Conservation (phyloP, 2,888 invertebrate genomes). For the Spicauda simplicius region DNA sequence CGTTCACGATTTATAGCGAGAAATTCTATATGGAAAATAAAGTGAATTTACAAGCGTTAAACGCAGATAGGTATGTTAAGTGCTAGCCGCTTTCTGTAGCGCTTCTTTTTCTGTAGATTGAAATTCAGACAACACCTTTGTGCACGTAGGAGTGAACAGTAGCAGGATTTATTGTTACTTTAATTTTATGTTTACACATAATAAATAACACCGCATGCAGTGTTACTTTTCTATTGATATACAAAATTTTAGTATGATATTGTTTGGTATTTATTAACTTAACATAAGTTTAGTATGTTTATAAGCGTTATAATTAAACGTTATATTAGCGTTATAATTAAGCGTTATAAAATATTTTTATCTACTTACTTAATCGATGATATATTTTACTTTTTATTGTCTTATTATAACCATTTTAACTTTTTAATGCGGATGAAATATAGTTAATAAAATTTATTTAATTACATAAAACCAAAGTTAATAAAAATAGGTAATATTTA, state of each 20-base stretch:
- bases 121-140: slow-evolving; percentile 24
- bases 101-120: slow-evolving; percentile 31
- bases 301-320: no score
- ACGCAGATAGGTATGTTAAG: slow-evolving; percentile 31
- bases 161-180: slow-evolving; percentile 2
- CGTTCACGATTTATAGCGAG: slow-evolving; percentile 31
- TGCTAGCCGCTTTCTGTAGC: slow-evolving; percentile 17
- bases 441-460: no score
- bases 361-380: no score
- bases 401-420: no score
- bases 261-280: no score
- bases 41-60: slow-evolving; percentile 34
- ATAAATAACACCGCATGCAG: not conserved
- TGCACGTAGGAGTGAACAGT: slow-evolving; percentile 1
- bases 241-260: not conserved
- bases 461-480: no score
- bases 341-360: no score
- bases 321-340: no score
- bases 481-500: no score
- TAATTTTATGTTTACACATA: not conserved
- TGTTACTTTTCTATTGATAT: not conserved
- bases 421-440: no score
- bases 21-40: slow-evolving; percentile 34
- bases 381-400: no score
- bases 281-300: no score